Percentiles rank a stretch among this genome's conserved stretches.
Evolutionary conservation across 2,888 invertebrate species (phyloP).

Genomic region (Lycaena phlaeas): DNA sequence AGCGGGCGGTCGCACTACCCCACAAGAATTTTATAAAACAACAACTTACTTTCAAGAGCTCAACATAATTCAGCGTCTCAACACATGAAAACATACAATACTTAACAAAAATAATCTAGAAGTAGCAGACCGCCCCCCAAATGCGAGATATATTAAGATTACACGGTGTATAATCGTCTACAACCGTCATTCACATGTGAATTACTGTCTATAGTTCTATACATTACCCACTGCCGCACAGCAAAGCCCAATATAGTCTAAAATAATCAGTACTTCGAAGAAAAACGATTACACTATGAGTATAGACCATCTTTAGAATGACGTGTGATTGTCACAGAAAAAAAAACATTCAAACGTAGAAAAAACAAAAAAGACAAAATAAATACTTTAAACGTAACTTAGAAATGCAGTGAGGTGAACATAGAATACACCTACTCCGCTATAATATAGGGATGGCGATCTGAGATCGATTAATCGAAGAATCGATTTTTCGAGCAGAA

Average conservation of each 20-base stretch:
- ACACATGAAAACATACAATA: slow-evolving; percentile 28
- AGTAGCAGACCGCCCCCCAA: slow-evolving; percentile 32
- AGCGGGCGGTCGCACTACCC: slow-evolving; percentile 40
- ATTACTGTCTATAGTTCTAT: slow-evolving; percentile 57
- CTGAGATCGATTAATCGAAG: no score
- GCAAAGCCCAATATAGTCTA: slow-evolving; percentile 29
- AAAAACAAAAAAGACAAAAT: slow-evolving; percentile 2
- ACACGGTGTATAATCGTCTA: slow-evolving; percentile 41
- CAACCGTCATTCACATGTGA: slow-evolving; percentile 48
- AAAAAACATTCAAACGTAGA: background rate
- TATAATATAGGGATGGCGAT: no score
- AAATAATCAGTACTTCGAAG: slow-evolving; percentile 7
- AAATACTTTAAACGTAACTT: background rate
- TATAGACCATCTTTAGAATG: slow-evolving; percentile 1
- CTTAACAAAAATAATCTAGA: slow-evolving; percentile 34
- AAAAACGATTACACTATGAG: slow-evolving; percentile 3
- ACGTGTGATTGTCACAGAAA: background rate
- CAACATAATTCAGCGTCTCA: slow-evolving; percentile 39
- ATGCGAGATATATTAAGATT: slow-evolving; percentile 28
- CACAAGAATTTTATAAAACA: slow-evolving; percentile 36
- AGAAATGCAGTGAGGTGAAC: slow-evolving; percentile 1
- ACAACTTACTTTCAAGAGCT: slow-evolving; percentile 43
- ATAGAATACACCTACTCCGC: background rate
- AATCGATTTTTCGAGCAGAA: no score
- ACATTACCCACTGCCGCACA: slow-evolving; percentile 46